Percentiles rank a stretch among this genome's conserved stretches.
These are phyloP conservation scores for Bradynema listronoti DNA, from an alignment of 1,140 invertebrate species.

Conservation along the genomic window DNA sequence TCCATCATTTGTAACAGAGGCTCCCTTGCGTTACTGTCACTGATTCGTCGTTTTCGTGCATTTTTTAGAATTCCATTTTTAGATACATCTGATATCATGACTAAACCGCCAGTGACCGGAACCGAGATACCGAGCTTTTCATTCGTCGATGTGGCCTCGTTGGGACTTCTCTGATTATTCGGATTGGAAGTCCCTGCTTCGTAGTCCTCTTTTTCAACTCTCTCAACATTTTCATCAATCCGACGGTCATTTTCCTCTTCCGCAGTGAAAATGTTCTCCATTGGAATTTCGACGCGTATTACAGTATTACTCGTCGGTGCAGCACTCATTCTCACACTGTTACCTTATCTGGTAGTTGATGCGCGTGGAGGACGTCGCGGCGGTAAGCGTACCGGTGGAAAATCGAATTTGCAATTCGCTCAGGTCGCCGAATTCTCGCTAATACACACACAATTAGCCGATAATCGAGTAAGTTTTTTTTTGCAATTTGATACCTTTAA, in stretches of 20 bases:
- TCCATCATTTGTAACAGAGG: too few species aligned
- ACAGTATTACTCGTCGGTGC: neutral
- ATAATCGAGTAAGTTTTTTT: constrained; percentile 51
- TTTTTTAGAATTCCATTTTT: too few species aligned
- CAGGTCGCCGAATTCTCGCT: constrained; percentile 57
- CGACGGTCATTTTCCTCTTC: constrained; percentile 1
- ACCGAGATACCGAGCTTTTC: too few species aligned
- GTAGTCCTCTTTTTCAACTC: neutral
- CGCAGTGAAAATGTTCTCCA: neutral
- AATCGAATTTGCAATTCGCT: constrained; percentile 56
- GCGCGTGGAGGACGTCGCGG: constrained; percentile 50
- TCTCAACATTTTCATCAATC: neutral
- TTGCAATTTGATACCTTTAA: constrained; percentile 7
- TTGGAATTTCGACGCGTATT: neutral
- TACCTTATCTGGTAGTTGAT: constrained; percentile 19
- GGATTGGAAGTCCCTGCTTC: neutral
- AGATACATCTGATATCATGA: too few species aligned
- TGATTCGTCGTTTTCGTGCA: too few species aligned
- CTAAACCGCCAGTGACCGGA: too few species aligned
- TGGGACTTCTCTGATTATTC: neutral
- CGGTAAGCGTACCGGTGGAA: constrained; percentile 57
- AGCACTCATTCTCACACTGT: neutral
- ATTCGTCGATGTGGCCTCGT: too few species aligned
- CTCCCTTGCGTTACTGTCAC: too few species aligned
- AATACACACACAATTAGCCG: constrained; percentile 46